phyloP scores from a whole-genome alignment of 1,140 invertebrate genomes.

The Pseudomyrmex concolor region DNA sequence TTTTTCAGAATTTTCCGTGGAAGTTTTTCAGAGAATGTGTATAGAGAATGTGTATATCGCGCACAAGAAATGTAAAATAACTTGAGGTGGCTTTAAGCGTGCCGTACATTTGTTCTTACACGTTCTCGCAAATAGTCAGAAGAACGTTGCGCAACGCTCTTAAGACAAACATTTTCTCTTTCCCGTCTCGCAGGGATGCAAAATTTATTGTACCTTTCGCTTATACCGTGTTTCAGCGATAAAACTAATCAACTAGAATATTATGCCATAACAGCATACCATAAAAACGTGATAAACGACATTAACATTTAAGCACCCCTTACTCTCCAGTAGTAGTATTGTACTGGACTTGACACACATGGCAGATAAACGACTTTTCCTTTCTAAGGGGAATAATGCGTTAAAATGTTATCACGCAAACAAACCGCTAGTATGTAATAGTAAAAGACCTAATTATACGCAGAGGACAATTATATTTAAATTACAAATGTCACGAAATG shows the following conservation, averaged over 20 bases:
- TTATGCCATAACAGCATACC: slow-evolving; percentile 3
- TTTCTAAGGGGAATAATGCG: not conserved
- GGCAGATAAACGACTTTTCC: slow-evolving; percentile 50
- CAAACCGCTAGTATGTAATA: not conserved
- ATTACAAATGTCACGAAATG: slow-evolving; percentile 10
- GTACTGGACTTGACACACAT: slow-evolving; percentile 16
- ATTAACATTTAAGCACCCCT: slow-evolving; percentile 45
- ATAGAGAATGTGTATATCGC: too few species aligned
- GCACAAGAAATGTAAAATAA: too few species aligned
- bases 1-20: too few species aligned
- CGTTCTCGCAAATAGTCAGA: slow-evolving; percentile 1
- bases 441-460: slow-evolving; percentile 23
- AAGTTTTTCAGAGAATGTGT: too few species aligned
- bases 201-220: slow-evolving; percentile 24
- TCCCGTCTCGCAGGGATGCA: not conserved
- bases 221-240: slow-evolving; percentile 6
- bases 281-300: slow-evolving; percentile 44
- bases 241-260: slow-evolving; percentile 55
- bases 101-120: slow-evolving; percentile 11
- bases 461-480: slow-evolving; percentile 5
- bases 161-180: not conserved
- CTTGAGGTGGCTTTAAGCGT: not conserved
- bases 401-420: slow-evolving; percentile 7
- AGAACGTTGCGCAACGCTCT: not conserved
- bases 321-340: not conserved